Evolutionary conservation across 2,888 invertebrate genomes (phyloP).

Genomic region (Aleiodes leptofemur): DNA sequence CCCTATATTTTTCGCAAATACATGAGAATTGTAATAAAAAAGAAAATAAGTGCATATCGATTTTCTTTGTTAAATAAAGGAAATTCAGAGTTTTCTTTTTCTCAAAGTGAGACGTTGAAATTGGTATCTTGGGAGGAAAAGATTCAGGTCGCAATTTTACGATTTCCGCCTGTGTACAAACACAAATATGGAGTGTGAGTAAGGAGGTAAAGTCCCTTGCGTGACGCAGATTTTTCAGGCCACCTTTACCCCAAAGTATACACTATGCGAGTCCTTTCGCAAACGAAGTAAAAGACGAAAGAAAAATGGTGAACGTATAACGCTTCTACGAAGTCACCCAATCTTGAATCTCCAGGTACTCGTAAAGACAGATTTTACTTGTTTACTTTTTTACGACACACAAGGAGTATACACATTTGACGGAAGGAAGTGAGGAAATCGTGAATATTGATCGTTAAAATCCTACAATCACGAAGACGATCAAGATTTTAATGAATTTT

Average conservation of each 20-base stretch:
- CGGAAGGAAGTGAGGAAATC: constrained; percentile 62
- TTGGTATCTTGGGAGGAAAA: constrained; percentile 33
- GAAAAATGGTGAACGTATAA: constrained; percentile 43
- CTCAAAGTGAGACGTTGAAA: too few species aligned
- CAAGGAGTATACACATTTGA: constrained; percentile 61
- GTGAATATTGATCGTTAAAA: constrained; percentile 42
- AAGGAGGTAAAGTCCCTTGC: constrained; percentile 60
- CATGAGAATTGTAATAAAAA: neutral
- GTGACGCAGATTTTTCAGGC: constrained; percentile 69
- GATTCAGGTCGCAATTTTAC: constrained; percentile 70
- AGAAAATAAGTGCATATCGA: constrained; percentile 31
- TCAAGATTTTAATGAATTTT: too few species aligned
- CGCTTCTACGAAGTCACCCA: constrained; percentile 71
- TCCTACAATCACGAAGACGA: too few species aligned
- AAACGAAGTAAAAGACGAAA: too few species aligned
- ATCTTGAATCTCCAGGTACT: constrained; percentile 71
- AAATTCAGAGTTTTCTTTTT: too few species aligned
- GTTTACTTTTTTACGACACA: constrained; percentile 67
- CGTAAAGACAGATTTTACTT: constrained; percentile 71
- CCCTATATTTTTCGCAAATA: neutral
- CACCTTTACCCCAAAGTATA: constrained; percentile 60
- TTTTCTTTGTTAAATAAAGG: too few species aligned
- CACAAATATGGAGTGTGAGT: neutral
- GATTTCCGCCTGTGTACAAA: constrained; percentile 7
- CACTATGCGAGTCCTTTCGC: too few species aligned